A percentile compares a stretch with the other conserved stretches of the same genome.
Conservation (phyloP, 92 coral and sea anemone genomes). For the Meandrina meandrites region DNA sequence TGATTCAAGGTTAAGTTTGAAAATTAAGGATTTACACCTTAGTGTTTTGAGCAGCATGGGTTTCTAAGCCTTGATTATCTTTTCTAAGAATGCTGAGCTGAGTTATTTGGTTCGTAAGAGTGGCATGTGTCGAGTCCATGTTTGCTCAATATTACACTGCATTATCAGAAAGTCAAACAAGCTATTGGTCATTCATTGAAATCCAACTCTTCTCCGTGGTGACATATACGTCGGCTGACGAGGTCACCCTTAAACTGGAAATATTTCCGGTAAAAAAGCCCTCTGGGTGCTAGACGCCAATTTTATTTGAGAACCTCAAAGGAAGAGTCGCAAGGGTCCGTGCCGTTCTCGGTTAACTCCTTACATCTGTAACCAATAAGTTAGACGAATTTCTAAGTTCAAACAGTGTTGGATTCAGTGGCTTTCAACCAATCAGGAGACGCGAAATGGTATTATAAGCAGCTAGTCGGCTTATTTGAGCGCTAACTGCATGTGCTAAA, state of each 20-base stretch:
- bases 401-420: slow-evolving; percentile 55
- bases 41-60: background rate
- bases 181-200: slow-evolving; percentile 35
- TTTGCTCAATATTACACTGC: slow-evolving; percentile 41
- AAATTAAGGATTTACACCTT: background rate
- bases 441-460: slow-evolving; percentile 48
- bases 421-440: slow-evolving; percentile 71
- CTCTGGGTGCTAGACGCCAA: slow-evolving; percentile 37
- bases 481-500: slow-evolving; percentile 63
- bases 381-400: slow-evolving; percentile 63
- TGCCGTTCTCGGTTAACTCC: background rate
- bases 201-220: slow-evolving; percentile 33
- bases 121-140: slow-evolving; percentile 34
- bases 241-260: slow-evolving; percentile 40
- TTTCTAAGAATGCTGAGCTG: background rate
- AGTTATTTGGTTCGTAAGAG: background rate
- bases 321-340: background rate
- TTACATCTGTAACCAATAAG: slow-evolving; percentile 86
- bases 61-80: background rate
- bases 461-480: slow-evolving; percentile 45
- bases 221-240: slow-evolving; percentile 35
- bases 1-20: background rate
- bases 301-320: slow-evolving; percentile 14
- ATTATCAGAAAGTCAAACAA: slow-evolving; percentile 32
- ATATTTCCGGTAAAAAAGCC: slow-evolving; percentile 50